Conservation (phyloP, 1,140 invertebrate genomes). For the Aphidius ervi region DNA sequence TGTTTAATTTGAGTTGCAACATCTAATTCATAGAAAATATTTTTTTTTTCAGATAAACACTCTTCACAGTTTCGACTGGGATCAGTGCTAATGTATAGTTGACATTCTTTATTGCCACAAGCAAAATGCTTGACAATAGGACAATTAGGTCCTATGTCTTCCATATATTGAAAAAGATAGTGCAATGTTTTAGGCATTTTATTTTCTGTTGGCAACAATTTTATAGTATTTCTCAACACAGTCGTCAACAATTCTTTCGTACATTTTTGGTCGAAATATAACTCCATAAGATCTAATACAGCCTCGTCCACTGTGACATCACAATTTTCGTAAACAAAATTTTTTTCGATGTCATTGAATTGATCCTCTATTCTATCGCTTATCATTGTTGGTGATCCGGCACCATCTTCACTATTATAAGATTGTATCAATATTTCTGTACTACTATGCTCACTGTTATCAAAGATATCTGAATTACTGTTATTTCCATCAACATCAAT, state of each 20-base stretch:
- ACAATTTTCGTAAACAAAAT: slow-evolving; percentile 2
- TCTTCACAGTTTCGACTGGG: neutral
- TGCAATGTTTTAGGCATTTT: slow-evolving; percentile 20
- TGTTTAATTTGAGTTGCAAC: slow-evolving; percentile 23
- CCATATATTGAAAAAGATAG: slow-evolving; percentile 22
- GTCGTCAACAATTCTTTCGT: neutral
- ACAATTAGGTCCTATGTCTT: slow-evolving; percentile 12
- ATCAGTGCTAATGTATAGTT: slow-evolving; percentile 3
- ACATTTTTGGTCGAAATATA: slow-evolving; percentile 1
- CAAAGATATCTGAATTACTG: no score
- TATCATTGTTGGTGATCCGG: no score
- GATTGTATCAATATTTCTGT: neutral
- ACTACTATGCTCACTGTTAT: neutral
- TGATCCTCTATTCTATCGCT: no score
- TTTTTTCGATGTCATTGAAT: no score
- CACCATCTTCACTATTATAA: neutral
- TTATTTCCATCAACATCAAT: no score
- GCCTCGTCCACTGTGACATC: neutral
- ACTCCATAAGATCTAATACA: neutral
- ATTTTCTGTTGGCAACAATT: slow-evolving; percentile 17
- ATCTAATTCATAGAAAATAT: slow-evolving; percentile 23
- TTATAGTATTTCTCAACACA: neutral
- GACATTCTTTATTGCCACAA: slow-evolving; percentile 5
- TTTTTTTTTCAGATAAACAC: slow-evolving; percentile 1
- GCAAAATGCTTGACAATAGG: slow-evolving; percentile 8